Evolutionary conservation across 1,140 invertebrate species (phyloP).

Genomic region (Grapholita molesta): DNA sequence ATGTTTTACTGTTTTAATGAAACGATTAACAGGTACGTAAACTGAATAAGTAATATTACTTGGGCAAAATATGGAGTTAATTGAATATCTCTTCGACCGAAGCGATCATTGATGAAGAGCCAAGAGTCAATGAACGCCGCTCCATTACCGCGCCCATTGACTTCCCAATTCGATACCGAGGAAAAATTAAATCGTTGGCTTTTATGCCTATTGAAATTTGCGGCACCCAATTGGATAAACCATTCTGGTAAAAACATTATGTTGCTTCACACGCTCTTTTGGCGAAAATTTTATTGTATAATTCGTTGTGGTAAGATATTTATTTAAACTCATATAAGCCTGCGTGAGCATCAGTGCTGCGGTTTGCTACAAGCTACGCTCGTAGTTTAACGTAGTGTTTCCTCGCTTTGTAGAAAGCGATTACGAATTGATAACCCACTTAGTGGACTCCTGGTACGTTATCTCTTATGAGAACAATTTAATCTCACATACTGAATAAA

Average conservation of each 20-base stretch:
- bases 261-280: background rate
- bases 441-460: no score
- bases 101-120: background rate
- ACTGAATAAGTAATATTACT: background rate
- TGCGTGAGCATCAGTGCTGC: no score
- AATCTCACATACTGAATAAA: no score
- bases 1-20: no score
- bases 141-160: conserved; percentile 8
- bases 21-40: no score
- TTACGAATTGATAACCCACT: no score
- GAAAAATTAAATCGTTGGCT: background rate
- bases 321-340: no score
- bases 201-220: conserved; percentile 1
- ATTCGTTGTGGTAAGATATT: background rate
- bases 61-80: background rate
- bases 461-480: no score
- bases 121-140: conserved; percentile 3
- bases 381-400: no score
- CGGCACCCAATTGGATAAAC: background rate
- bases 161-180: background rate
- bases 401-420: no score
- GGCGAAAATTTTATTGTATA: background rate
- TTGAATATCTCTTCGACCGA: background rate
- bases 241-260: background rate
- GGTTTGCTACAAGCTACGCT: no score